Conservation (phyloP, 2,797 vertebrate genomes). For the Sebastes trivittatus region DNA sequence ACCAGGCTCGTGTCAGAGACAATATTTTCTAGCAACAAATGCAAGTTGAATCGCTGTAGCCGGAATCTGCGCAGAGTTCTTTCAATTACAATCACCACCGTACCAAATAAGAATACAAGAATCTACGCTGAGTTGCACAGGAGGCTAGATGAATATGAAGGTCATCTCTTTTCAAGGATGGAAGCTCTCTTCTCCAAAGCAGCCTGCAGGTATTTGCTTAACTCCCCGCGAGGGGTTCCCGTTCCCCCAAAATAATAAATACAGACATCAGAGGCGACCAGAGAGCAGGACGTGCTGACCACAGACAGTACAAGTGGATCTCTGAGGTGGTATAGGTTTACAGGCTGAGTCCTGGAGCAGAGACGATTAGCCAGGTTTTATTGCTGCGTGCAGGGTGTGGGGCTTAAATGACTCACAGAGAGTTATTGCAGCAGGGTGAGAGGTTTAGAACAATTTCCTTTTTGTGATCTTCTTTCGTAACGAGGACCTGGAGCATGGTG, state of each 20-base stretch:
- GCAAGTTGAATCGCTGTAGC: slow-evolving; percentile 1
- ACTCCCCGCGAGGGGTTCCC: slow-evolving; percentile 15
- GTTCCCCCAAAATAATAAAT: slow-evolving; percentile 51
- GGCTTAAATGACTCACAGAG: slow-evolving; percentile 27
- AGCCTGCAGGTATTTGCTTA: slow-evolving; percentile 28
- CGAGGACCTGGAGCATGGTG: not conserved
- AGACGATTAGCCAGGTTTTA: slow-evolving; percentile 31
- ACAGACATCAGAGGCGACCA: slow-evolving; percentile 15
- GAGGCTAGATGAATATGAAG: slow-evolving; percentile 6
- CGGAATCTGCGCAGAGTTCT: not conserved
- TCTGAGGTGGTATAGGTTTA: slow-evolving; percentile 56
- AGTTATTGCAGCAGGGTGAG: not conserved
- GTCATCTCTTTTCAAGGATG: slow-evolving; percentile 1
- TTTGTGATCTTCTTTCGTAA: slow-evolving; percentile 26
- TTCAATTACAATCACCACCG: not conserved
- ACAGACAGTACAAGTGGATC: slow-evolving; percentile 49
- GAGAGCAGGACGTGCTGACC: slow-evolving; percentile 35
- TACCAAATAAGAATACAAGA: not conserved
- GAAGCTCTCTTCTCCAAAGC: slow-evolving; percentile 1
- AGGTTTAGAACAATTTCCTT: slow-evolving; percentile 42
- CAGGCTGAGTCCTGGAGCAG: slow-evolving; percentile 9
- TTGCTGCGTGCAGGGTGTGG: not conserved
- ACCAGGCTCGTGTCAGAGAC: slow-evolving; percentile 14
- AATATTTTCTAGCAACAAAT: slow-evolving; percentile 33
- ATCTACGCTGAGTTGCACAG: not conserved